phyloP scores from a whole-genome alignment of 2,888 invertebrate species.

The Acrobasis suavella region DNA sequence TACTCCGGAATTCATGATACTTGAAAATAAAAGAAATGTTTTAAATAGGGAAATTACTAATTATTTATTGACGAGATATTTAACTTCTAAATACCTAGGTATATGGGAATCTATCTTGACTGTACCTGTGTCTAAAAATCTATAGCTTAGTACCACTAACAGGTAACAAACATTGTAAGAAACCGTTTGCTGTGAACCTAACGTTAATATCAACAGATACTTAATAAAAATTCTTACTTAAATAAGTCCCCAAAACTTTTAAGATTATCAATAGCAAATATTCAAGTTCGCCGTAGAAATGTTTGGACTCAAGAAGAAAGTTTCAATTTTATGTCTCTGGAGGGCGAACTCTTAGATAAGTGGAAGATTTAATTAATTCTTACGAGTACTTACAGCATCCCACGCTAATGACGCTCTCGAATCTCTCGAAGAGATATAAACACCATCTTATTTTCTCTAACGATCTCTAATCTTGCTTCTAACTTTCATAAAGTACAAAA shows the following conservation, averaged over 20 bases:
- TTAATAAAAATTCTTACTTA: not conserved
- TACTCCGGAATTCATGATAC: too few relatives aligned
- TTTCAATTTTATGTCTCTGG: constrained; percentile 40
- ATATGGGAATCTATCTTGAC: too few relatives aligned
- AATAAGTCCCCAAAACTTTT: not conserved
- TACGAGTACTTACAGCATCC: constrained; percentile 45
- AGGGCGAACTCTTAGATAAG: constrained; percentile 49
- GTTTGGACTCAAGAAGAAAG: constrained; percentile 30
- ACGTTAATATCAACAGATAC: too few relatives aligned
- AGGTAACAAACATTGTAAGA: too few relatives aligned
- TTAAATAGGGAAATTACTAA: too few relatives aligned
- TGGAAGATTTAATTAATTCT: constrained; percentile 61
- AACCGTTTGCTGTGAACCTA: too few relatives aligned
- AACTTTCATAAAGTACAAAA: not conserved
- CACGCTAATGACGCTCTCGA: constrained; percentile 46
- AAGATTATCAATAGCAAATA: constrained; percentile 11
- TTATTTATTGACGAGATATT: too few relatives aligned
- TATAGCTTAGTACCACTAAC: too few relatives aligned
- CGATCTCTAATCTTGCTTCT: constrained; percentile 36
- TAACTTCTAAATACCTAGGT: too few relatives aligned
- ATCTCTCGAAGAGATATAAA: constrained; percentile 46
- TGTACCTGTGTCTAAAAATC: too few relatives aligned
- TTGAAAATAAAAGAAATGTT: too few relatives aligned
- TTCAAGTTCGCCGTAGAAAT: not conserved
- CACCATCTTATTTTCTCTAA: constrained; percentile 44